phyloP scores from a whole-genome alignment of 2,797 vertebrate species.

The Phrynocephalus forsythii region DNA sequence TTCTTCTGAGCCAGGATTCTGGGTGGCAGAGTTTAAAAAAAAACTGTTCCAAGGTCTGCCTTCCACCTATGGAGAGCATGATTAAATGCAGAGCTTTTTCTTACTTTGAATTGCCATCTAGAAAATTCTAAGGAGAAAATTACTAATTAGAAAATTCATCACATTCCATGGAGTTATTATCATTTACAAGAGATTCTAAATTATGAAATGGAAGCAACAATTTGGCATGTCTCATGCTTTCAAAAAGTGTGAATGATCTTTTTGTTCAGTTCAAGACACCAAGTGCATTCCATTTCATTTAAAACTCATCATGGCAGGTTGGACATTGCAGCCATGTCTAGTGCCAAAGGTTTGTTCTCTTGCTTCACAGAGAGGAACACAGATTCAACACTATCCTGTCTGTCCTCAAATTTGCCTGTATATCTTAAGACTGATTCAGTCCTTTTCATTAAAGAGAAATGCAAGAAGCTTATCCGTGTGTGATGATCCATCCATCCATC shows the following conservation, averaged over 20 bases:
- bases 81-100: neutral
- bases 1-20: no score
- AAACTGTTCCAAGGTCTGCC: no score
- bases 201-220: neutral
- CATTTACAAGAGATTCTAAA: neutral
- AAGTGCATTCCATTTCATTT: conserved; percentile 27
- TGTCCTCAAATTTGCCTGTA: neutral
- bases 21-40: no score
- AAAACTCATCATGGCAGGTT: conserved; percentile 1
- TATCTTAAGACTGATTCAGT: neutral
- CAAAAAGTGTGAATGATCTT: conserved; percentile 4
- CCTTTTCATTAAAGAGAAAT: neutral
- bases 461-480: neutral
- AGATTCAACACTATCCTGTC: neutral
- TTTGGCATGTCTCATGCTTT: conserved; percentile 16
- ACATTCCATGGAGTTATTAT: neutral
- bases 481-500: neutral
- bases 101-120: neutral
- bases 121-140: no score
- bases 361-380: neutral
- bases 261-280: conserved; percentile 29
- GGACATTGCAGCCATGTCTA: conserved; percentile 1
- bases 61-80: neutral
- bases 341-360: neutral
- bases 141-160: neutral